Evolutionary conservation across 2,113 vertebrate species (phyloP).

Genomic region (Oryzias javanicus): DNA sequence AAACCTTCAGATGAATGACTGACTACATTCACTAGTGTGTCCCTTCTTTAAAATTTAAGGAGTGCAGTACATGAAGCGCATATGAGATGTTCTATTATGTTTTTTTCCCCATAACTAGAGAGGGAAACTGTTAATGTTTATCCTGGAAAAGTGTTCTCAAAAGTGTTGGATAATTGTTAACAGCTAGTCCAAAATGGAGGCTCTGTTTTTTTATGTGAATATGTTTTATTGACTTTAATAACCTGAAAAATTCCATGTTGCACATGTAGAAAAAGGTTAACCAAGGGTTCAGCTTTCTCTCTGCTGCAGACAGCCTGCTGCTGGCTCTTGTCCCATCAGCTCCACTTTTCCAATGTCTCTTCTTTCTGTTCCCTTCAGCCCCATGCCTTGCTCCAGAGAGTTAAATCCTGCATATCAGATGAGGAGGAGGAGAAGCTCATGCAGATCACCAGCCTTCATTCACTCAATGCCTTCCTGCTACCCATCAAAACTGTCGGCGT

Average conservation of each 20-base stretch:
- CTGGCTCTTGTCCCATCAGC: neutral
- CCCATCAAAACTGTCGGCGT: slow-evolving; percentile 98
- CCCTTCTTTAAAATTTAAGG: no score
- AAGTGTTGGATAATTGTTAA: neutral
- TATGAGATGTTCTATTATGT: no score
- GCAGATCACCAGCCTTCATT: slow-evolving; percentile 98
- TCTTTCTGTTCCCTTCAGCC: slow-evolving; percentile 76
- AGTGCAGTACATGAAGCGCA: no score
- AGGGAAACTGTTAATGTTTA: no score
- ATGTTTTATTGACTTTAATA: no score
- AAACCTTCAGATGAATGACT: no score
- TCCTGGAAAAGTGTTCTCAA: neutral
- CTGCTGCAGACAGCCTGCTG: neutral
- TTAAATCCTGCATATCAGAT: slow-evolving; percentile 94
- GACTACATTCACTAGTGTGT: no score
- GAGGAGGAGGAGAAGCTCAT: slow-evolving; percentile 98
- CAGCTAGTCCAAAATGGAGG: neutral
- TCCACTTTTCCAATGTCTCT: neutral
- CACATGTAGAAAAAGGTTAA: no score
- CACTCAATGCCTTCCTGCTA: slow-evolving; percentile 97
- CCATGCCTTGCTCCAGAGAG: slow-evolving; percentile 92
- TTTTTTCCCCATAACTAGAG: no score
- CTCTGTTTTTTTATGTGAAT: neutral
- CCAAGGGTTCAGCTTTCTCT: neutral
- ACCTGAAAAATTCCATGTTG: no score